Conservation (phyloP, 1,140 invertebrate genomes). For the Lycorma delicatula region DNA sequence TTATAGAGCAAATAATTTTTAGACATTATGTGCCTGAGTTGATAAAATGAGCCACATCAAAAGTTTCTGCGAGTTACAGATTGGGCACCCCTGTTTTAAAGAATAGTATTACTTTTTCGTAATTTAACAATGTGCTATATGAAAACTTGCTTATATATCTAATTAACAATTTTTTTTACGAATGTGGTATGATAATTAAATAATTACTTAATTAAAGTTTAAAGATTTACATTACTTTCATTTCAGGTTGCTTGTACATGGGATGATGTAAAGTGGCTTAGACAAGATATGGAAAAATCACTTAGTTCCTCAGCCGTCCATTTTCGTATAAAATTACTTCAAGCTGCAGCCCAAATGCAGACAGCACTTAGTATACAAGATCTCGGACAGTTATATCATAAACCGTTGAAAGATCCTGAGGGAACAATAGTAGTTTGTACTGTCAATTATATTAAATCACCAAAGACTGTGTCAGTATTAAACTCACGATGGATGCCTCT, state of each 20-base stretch:
- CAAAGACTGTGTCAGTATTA: slow-evolving; percentile 72
- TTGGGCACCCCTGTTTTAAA: too few relatives aligned
- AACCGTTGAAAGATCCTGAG: slow-evolving; percentile 75
- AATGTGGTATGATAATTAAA: slow-evolving; percentile 2
- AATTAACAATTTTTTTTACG: slow-evolving; percentile 1
- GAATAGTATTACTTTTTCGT: too few relatives aligned
- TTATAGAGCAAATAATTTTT: too few relatives aligned
- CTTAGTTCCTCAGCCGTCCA: slow-evolving; percentile 77
- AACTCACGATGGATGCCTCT: slow-evolving; percentile 85
- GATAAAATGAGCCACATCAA: too few relatives aligned
- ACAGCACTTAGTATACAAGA: slow-evolving; percentile 81
- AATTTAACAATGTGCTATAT: too few relatives aligned
- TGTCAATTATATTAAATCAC: slow-evolving; percentile 72
- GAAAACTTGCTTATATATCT: too few relatives aligned
- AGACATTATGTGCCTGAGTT: too few relatives aligned
- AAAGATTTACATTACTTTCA: slow-evolving; percentile 12
- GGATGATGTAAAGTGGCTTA: slow-evolving; percentile 86
- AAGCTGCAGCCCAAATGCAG: slow-evolving; percentile 91
- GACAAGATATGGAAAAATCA: slow-evolving; percentile 88
- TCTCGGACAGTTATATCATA: slow-evolving; percentile 85
- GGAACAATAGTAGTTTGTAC: slow-evolving; percentile 86
- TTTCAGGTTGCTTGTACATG: slow-evolving; percentile 78
- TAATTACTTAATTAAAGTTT: not conserved
- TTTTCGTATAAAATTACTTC: slow-evolving; percentile 83
- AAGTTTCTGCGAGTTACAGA: too few relatives aligned